A percentile compares a stretch with the other conserved stretches of the same genome.
Conservation (phyloP, 1,140 invertebrate species). For the Lordiphosa clarofinis region DNA sequence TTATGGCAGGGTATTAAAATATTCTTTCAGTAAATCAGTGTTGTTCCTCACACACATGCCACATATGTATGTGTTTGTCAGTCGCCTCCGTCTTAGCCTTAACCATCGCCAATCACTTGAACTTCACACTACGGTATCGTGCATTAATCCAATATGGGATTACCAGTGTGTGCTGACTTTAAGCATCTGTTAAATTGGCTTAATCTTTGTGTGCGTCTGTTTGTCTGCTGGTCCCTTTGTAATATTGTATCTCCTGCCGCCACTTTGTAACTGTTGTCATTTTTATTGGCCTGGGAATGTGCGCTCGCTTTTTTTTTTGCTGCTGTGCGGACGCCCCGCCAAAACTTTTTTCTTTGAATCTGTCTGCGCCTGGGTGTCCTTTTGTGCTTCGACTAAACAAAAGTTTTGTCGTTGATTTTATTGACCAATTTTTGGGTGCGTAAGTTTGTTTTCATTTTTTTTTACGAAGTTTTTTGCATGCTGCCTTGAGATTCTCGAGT, state of each 20-base stretch:
- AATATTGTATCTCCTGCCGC: conserved; percentile 62
- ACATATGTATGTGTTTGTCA: not conserved
- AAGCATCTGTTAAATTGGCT: conserved; percentile 43
- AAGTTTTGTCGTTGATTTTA: conserved; percentile 76
- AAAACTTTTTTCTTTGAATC: conserved; percentile 26
- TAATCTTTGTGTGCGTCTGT: conserved; percentile 26
- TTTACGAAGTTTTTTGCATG: conserved; percentile 60
- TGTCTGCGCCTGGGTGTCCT: conserved; percentile 58
- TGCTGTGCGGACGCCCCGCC: conserved; percentile 52
- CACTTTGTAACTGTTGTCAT: conserved; percentile 78
- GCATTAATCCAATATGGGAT: conserved; percentile 67
- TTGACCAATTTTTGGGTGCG: conserved; percentile 76
- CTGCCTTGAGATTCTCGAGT: conserved; percentile 26
- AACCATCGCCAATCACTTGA: conserved; percentile 18
- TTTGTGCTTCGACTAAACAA: conserved; percentile 50
- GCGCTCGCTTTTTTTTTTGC: conserved; percentile 59
- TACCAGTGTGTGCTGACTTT: conserved; percentile 55
- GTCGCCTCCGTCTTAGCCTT: conserved; percentile 6
- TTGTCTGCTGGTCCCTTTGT: conserved; percentile 26
- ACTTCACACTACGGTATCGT: conserved; percentile 41
- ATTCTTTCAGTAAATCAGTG: too few relatives aligned
- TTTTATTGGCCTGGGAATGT: conserved; percentile 78
- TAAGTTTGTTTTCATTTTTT: conserved; percentile 45
- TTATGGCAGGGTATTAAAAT: too few relatives aligned
- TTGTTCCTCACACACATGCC: not conserved